Evolutionary conservation across 2,797 vertebrate genomes (phyloP).

Genomic region (Halcyon chelicuti): DNA sequence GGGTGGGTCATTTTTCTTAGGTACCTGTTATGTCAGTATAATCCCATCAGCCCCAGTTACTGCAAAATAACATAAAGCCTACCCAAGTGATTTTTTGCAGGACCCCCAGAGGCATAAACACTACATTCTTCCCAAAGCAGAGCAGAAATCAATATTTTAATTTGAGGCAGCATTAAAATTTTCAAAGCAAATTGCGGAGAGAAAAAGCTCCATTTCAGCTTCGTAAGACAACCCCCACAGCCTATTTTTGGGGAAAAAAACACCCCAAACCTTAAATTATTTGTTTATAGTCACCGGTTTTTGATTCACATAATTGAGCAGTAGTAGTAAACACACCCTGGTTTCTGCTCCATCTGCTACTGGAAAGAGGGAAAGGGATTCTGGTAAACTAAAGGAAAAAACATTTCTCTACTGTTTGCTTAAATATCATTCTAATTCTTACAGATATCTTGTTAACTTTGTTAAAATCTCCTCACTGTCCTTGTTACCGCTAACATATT

Average conservation of each 20-base stretch:
- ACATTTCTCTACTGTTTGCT: neutral
- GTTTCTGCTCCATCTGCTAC: neutral
- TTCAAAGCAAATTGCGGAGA: neutral
- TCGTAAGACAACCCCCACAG: neutral
- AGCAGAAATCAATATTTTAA: neutral
- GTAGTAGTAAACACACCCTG: neutral
- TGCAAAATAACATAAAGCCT: neutral
- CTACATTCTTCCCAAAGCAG: neutral
- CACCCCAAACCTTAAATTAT: too few relatives aligned
- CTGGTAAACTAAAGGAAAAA: neutral
- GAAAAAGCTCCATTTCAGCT: neutral
- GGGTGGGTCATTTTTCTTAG: neutral
- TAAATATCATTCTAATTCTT: neutral
- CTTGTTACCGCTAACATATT: neutral
- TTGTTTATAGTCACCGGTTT: neutral
- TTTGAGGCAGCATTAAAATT: neutral
- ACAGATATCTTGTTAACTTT: neutral
- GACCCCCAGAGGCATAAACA: neutral
- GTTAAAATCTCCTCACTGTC: neutral
- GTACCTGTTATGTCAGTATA: neutral
- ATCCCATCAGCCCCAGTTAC: neutral
- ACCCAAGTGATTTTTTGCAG: neutral
- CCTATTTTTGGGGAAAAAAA: neutral
- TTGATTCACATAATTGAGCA: neutral
- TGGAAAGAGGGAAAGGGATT: neutral